Base-by-base conservation (phyloP, 2,113 vertebrate genomes). In the Passer montanus region DNA sequence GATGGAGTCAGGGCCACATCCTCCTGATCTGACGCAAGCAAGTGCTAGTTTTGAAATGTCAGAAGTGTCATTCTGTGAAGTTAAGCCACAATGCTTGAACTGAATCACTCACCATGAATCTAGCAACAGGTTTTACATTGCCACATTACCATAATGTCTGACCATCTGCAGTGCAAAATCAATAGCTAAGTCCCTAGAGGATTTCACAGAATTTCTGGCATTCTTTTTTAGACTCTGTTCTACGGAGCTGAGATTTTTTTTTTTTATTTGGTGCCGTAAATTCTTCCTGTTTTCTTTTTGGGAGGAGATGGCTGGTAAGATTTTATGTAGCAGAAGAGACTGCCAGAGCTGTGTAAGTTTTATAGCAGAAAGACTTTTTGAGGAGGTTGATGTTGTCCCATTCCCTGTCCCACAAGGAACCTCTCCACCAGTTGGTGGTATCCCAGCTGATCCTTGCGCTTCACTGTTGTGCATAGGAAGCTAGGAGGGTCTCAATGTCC, bases 81-180 rank as follows among this genome's bases (percentile, higher is more conserved):
- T 74, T 84, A 75, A 88, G 72, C 49, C 76, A 75, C 73, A 86
- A 49, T 70, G 39, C 60, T 77, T 74, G 49, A 95, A 62, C 58
- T 94, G 92, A 90, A 72, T 94, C 86, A 84, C 39, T 21, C 12
- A 0, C 89, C 67, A 64, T 75, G 82, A 83, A 90, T 88, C 68
- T 86, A 95, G 82, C 93, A 90, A 90, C 83, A 93, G 93, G 76
- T 94, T 95, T 94, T 89, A 84, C 72, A 46, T 70, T 86, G 39
- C 72, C 55, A 62, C 33, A 33, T 83, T 80, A 67, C 76, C 60
- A 44, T 94, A 67, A 56, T 13, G 4, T 86, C 92, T 93, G 90
- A 88, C 75, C 44, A 88, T 83, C 93, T 95, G 93, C 72, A 88
- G 47, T 81, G 44, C 44, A 90, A 90, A 97, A 88, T 84, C 79